Percentiles rank a stretch among this genome's conserved stretches.
phyloP scores from a whole-genome alignment of 92 coral and sea anemone genomes.

The Heteractis magnifica region DNA sequence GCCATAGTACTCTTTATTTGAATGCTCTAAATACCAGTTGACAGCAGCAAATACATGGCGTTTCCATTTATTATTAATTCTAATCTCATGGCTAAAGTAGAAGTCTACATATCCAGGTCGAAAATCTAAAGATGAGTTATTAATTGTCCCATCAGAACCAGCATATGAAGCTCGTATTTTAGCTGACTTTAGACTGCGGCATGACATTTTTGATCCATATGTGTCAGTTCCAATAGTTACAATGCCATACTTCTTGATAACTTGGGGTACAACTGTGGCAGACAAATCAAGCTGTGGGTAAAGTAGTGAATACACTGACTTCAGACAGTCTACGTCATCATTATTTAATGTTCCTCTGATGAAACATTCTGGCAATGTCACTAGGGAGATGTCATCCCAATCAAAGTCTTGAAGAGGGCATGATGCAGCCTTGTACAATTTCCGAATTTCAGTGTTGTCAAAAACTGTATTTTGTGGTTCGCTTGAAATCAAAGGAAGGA shows the following conservation, averaged over 20 bases:
- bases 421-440: slow-evolving; percentile 5
- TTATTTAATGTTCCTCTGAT: background rate
- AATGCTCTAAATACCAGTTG: slow-evolving; percentile 39
- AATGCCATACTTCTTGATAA: slow-evolving; percentile 35
- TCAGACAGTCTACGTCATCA: slow-evolving; percentile 7
- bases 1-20: slow-evolving; percentile 12
- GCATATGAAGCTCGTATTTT: slow-evolving; percentile 44
- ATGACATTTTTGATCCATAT: slow-evolving; percentile 26
- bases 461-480: background rate
- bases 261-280: background rate
- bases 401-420: slow-evolving; percentile 2
- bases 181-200: slow-evolving; percentile 10
- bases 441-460: background rate
- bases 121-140: background rate
- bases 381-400: slow-evolving; percentile 2
- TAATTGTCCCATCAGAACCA: slow-evolving; percentile 27
- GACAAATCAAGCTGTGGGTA: slow-evolving; percentile 15
- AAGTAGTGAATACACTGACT: slow-evolving; percentile 2
- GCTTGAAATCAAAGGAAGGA: background rate
- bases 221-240: slow-evolving; percentile 31
- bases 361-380: slow-evolving; percentile 8
- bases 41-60: slow-evolving; percentile 55
- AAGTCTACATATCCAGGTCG: slow-evolving; percentile 32
- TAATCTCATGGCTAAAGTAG: slow-evolving; percentile 38
- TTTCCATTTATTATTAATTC: slow-evolving; percentile 12